A percentile compares a stretch with the other conserved stretches of the same genome.
phyloP scores from a whole-genome alignment of 2,797 vertebrate genomes.

The Notolabrus celidotus region DNA sequence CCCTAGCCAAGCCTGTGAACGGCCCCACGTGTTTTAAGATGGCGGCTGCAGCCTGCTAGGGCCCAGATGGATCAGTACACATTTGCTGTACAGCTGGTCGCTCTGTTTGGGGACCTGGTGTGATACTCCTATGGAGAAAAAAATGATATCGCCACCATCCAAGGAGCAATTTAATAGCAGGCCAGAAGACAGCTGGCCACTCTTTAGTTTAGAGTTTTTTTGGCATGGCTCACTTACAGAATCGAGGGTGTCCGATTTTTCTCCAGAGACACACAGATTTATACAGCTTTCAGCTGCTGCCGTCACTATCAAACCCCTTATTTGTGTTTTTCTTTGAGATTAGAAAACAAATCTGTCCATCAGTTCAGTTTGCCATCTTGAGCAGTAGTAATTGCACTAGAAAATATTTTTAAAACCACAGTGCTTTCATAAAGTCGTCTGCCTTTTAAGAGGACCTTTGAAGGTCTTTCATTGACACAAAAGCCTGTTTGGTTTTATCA shows the following conservation, averaged over 20 bases:
- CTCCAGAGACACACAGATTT: conserved; percentile 85
- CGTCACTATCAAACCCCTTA: conserved; percentile 78
- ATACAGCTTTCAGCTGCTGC: conserved; percentile 85
- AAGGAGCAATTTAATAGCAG: conserved; percentile 89
- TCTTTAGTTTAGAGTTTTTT: conserved; percentile 89
- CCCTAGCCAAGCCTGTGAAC: conserved; percentile 84
- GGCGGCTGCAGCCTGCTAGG: conserved; percentile 91
- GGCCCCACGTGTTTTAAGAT: conserved; percentile 92
- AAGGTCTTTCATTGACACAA: conserved; percentile 86
- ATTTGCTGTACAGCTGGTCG: conserved; percentile 97
- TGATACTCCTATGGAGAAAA: conserved; percentile 95
- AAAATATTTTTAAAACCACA: conserved; percentile 48
- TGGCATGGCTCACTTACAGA: conserved; percentile 87
- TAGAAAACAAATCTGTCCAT: conserved; percentile 51
- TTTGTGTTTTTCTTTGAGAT: conserved; percentile 73
- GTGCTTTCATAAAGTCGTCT: conserved; percentile 53
- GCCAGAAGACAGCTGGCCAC: conserved; percentile 89
- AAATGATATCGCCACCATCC: conserved; percentile 88
- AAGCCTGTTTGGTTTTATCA: conserved; percentile 84
- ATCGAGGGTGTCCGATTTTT: conserved; percentile 87
- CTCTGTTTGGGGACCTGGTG: conserved; percentile 97
- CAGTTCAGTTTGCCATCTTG: conserved; percentile 35
- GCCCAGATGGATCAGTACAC: conserved; percentile 94
- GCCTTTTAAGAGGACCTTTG: conserved; percentile 70
- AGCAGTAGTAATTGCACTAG: conserved; percentile 35